Base-by-base conservation (phyloP, 2,888 invertebrate genomes). In the Proisotoma minuta region DNA sequence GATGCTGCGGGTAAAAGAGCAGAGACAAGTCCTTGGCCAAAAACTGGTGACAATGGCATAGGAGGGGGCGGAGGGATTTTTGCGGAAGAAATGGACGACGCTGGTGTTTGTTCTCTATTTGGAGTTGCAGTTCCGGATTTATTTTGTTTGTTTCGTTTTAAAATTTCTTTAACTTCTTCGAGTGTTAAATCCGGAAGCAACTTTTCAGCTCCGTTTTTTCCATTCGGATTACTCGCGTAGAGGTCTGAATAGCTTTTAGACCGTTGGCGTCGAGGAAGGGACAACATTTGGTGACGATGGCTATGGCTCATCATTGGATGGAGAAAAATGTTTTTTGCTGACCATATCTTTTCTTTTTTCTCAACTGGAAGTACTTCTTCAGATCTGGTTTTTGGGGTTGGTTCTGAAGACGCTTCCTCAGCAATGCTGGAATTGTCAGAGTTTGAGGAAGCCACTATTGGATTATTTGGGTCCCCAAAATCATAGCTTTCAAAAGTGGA, bases 121-220 rank as follows among this genome's bases (percentile, higher is more conserved):
- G 8, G 8, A 10, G 8, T 34, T 15, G 8, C 15, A 34, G 8
- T 34, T 10, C 34, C 8, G 10, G 43, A 20, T 12, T 43, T n/a
- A n/a, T 43, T 43, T 18, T 18, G 43, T 20, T 43, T 43, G 43
- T 43, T 15, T 4, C 43, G 43, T 12, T 4, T 40, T 49, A 69
- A 60, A 48, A 69, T 64, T 57, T 59, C 48, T 65, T 63, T 69
- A 39, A 69, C 54, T 22, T 69, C 69, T 10, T 39, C 28, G 1
- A 65, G 50, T 3, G 69, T 62, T 18, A 69, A 59, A 43, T 69
- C 66, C 2, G 69, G 69, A n/a, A 65, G 52, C 10, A 43, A 48
- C 15, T 58, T 34, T 26, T 54, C 54, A 3, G 23, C 34, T n/a
- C n/a, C n/a, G 15, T 34, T 52, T 12, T 61, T 53, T 2, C 57